phyloP scores from a whole-genome alignment of 2,888 invertebrate genomes.

The Seira ritae region DNA sequence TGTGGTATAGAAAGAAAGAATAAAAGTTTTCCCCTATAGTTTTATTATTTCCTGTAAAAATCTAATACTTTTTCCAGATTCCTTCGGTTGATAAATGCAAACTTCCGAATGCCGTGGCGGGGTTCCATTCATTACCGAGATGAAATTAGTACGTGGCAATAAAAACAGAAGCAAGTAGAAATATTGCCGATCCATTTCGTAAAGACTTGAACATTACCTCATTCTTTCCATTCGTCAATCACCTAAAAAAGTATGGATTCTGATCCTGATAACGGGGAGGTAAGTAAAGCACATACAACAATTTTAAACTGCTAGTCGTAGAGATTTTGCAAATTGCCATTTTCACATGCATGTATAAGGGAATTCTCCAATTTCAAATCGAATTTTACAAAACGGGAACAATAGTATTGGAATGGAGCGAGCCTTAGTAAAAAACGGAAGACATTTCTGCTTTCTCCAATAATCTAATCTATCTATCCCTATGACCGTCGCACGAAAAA shows the following conservation, averaged over 20 bases:
- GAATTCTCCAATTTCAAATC: too few species aligned
- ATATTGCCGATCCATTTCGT: constrained; percentile 33
- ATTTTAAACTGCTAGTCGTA: too few species aligned
- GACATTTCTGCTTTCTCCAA: background rate
- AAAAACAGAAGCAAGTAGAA: constrained; percentile 23
- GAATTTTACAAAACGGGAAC: too few species aligned
- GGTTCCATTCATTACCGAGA: constrained; percentile 20
- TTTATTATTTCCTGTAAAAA: background rate
- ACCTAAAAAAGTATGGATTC: constrained; percentile 28
- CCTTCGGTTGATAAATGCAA: background rate
- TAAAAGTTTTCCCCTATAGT: background rate
- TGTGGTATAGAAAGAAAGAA: too few species aligned
- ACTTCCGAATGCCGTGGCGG: background rate
- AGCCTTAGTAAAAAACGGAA: background rate
- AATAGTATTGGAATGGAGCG: background rate
- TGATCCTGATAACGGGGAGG: constrained; percentile 49
- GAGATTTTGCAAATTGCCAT: too few species aligned
- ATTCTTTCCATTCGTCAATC: constrained; percentile 15
- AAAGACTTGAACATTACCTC: constrained; percentile 18
- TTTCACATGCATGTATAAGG: too few species aligned
- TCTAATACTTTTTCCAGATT: background rate
- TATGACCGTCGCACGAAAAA: background rate
- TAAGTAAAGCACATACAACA: too few species aligned
- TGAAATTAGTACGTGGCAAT: constrained; percentile 41
- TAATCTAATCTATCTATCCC: background rate